Percentiles rank a stretch among this genome's conserved stretches.
Evolutionary conservation across 1,140 invertebrate genomes (phyloP).

Genomic region (Brachionus paranguensis): DNA sequence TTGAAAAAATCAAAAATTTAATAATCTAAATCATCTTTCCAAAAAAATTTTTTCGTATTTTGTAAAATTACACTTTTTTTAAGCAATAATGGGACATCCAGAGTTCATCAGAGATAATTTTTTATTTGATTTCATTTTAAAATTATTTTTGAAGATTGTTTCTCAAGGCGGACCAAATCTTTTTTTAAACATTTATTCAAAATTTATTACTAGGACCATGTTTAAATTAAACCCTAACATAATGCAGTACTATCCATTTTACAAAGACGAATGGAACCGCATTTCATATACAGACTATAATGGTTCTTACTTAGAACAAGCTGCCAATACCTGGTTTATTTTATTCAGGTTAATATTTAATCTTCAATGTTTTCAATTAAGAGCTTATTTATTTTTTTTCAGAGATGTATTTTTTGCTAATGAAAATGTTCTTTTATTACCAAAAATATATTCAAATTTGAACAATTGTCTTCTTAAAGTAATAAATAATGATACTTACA

Average conservation of each 20-base stretch:
- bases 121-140: neutral
- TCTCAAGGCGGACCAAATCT: neutral
- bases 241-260: slow-evolving; percentile 52
- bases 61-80: too few species aligned
- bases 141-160: neutral
- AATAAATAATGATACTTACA: slow-evolving; percentile 54
- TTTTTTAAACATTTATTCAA: neutral
- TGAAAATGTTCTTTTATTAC: slow-evolving; percentile 52
- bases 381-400: slow-evolving; percentile 44
- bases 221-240: slow-evolving; percentile 49
- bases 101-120: neutral
- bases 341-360: slow-evolving; percentile 54
- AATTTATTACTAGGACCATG: slow-evolving; percentile 46
- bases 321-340: slow-evolving; percentile 52
- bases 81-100: too few species aligned
- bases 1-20: too few species aligned
- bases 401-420: slow-evolving; percentile 54
- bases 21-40: too few species aligned
- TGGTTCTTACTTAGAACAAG: slow-evolving; percentile 50
- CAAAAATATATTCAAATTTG: slow-evolving; percentile 49
- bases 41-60: too few species aligned
- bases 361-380: slow-evolving; percentile 49
- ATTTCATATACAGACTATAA: slow-evolving; percentile 53
- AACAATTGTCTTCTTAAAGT: slow-evolving; percentile 52
- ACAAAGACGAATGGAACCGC: slow-evolving; percentile 55